Base-by-base conservation (phyloP, 2,888 invertebrate genomes). In the Chironomus tentans region DNA sequence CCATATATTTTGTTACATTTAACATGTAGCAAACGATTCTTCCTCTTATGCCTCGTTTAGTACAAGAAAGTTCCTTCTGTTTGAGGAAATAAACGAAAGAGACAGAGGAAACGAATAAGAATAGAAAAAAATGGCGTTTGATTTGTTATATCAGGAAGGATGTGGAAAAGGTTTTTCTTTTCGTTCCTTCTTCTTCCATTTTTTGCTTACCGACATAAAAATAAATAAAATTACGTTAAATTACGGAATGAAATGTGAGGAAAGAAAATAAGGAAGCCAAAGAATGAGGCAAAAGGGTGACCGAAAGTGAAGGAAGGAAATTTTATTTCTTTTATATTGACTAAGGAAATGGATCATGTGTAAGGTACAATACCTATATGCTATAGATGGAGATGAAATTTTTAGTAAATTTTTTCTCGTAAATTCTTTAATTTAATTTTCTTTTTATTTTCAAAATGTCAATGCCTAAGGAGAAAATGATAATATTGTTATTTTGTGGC, bases 261-360 rank as follows among this genome's bases (percentile, higher is more conserved):
- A 50, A 50, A 5, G 50, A 50, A 50, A 50, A 50, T 50, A 15
- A 50, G 56, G 56, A 56, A 18, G 56, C 5, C 18, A 18, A 15
- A 50, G 50, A 50, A 50, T 48, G 50, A 50, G 12, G 62, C 18
- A n/a, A 18, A 21, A 65, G 62, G 62, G 21, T 65, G 62, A 65
- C 62, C 62, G 21, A 73, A 73, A 22, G 61, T 12, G 15, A n/a
- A 68, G 28, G 28, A n/a, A 73, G 72, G 72, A 73, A 73, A 73
- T 73, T 73, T 73, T 73, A 73, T 73, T 62, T 73, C 72, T 73
- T 73, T 73, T 73, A 62, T 62, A 73, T 73, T 62, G 73, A 73
- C 62, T 65, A 28, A 73, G 73, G 73, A 73, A 71, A 71, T 71
- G 71, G 71, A 73, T 73, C 62, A 73, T 73, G 65, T 62, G 68